Evolutionary conservation across 2,797 vertebrate genomes (phyloP).

Genomic region (Muraenolepis orangiensis): DNA sequence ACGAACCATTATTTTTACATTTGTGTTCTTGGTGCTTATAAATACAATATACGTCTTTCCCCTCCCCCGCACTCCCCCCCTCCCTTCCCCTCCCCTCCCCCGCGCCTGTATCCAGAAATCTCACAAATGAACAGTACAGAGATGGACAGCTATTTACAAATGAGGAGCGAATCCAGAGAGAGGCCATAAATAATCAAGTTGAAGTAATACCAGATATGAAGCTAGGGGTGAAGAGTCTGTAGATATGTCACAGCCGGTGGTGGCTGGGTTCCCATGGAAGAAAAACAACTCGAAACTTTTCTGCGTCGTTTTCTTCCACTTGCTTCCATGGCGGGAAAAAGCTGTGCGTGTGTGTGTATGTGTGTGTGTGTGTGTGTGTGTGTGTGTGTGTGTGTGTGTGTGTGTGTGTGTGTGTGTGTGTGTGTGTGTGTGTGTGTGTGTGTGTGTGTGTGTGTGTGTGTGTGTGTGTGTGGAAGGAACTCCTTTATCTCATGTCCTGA

Average conservation of each 20-base stretch:
- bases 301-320: background rate
- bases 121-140: conserved; percentile 75
- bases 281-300: conserved; percentile 17
- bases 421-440: conserved; percentile 41
- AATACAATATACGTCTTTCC: conserved; percentile 79
- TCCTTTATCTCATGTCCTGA: conserved; percentile 76
- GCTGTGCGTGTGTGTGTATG: conserved; percentile 43
- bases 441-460: conserved; percentile 12
- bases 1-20: conserved; percentile 52
- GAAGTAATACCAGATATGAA: conserved; percentile 58
- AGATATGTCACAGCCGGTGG: conserved; percentile 49
- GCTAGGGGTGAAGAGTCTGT: conserved; percentile 49
- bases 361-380: conserved; percentile 12
- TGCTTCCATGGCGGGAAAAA: conserved; percentile 42
- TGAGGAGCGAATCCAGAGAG: conserved; percentile 47
- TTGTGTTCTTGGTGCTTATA: conserved; percentile 62
- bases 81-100: conserved; percentile 34
- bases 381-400: conserved; percentile 41
- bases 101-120: conserved; percentile 71
- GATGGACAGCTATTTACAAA: conserved; percentile 79
- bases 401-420: conserved; percentile 40
- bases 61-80: conserved; percentile 32
- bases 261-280: background rate
- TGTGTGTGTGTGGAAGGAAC: conserved; percentile 42
- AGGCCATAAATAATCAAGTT: conserved; percentile 79